phyloP scores from a whole-genome alignment of 1,140 invertebrate species.

The Myzus persicae region DNA sequence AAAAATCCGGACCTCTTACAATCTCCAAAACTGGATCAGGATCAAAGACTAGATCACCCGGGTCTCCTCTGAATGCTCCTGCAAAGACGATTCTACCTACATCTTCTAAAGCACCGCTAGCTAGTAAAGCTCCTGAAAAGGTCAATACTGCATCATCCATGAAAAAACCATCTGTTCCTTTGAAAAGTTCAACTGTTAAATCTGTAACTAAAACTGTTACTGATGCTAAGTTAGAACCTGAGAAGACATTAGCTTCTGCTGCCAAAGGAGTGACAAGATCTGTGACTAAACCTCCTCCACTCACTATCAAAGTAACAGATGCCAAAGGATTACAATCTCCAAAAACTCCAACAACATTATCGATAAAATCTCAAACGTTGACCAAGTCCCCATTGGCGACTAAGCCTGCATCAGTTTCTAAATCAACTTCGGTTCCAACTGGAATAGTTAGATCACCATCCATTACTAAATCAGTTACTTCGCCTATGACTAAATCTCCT shows the following conservation, averaged over 20 bases:
- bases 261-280: background rate
- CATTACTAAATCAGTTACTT: background rate
- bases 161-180: conserved; percentile 4
- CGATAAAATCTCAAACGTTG: background rate
- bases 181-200: background rate
- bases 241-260: background rate
- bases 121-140: background rate
- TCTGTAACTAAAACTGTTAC: background rate
- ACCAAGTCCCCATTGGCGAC: background rate
- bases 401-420: background rate
- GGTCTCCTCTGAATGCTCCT: conserved; percentile 9
- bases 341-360: conserved; percentile 35
- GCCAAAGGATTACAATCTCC: conserved; percentile 40
- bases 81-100: background rate
- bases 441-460: background rate
- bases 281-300: conserved; percentile 32
- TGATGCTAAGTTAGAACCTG: conserved; percentile 11
- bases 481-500: background rate
- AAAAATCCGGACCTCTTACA: conserved; percentile 31
- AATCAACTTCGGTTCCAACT: conserved; percentile 13
- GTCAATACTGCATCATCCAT: background rate
- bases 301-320: conserved; percentile 15
- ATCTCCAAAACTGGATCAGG: conserved; percentile 49
- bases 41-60: conserved; percentile 34
- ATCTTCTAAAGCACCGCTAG: background rate